Conservation (phyloP, 2,888 invertebrate genomes). For the Dione vanillae region DNA sequence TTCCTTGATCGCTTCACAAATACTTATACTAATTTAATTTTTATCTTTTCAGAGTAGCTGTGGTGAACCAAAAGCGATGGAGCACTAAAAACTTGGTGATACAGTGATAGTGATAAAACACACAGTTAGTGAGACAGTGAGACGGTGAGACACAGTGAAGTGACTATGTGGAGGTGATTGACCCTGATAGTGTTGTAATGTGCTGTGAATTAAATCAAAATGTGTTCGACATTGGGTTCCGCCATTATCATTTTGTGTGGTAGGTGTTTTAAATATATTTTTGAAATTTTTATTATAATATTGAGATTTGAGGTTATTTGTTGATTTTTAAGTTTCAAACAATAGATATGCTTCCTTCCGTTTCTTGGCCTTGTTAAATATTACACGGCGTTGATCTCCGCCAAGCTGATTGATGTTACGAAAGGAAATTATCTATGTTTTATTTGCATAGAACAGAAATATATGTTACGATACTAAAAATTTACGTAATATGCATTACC, state of each 20-base stretch:
- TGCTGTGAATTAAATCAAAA: conserved; percentile 64
- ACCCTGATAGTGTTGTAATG: conserved; percentile 65
- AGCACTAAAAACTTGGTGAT: conserved; percentile 28
- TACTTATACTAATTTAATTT: neutral
- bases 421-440: too few species aligned
- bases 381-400: too few species aligned
- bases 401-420: too few species aligned
- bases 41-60: conserved; percentile 35
- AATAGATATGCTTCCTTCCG: neutral
- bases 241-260: conserved; percentile 64
- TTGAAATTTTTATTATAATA: too few species aligned
- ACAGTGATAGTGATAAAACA: conserved; percentile 27
- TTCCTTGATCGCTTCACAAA: too few species aligned
- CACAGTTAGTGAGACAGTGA: conserved; percentile 22
- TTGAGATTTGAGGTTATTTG: too few species aligned
- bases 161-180: conserved; percentile 67
- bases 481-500: too few species aligned
- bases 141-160: conserved; percentile 47
- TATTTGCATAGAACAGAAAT: too few species aligned
- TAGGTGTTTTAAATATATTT: conserved; percentile 55
- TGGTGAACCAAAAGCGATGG: conserved; percentile 3
- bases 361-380: neutral
- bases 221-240: conserved; percentile 70
- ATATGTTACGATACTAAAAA: too few species aligned
- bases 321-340: too few species aligned